Evolutionary conservation across 2,888 invertebrate genomes (phyloP).

Genomic region (Xylota sylvarum): DNA sequence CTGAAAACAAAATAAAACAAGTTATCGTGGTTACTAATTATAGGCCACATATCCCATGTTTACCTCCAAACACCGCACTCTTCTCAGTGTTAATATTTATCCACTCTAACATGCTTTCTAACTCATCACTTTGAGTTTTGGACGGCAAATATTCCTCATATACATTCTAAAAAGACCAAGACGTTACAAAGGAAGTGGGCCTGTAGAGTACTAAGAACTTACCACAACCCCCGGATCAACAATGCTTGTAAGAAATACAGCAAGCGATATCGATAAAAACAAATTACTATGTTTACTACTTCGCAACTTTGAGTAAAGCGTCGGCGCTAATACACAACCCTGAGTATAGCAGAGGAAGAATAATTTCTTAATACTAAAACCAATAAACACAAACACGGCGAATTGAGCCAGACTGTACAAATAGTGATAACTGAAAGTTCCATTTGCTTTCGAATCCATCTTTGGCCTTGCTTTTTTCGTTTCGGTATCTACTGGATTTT

Average conservation of each 20-base stretch:
- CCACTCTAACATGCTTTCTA: conserved; percentile 93
- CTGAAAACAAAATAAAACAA: conserved; percentile 81
- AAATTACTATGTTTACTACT: conserved; percentile 84
- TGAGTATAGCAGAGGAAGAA: conserved; percentile 84
- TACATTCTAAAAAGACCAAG: conserved; percentile 80
- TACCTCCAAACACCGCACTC: conserved; percentile 90
- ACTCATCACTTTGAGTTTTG: conserved; percentile 89
- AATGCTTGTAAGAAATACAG: conserved; percentile 85
- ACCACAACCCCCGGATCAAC: conserved; percentile 83
- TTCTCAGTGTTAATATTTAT: conserved; percentile 87
- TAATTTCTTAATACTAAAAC: conserved; percentile 82
- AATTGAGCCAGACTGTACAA: conserved; percentile 91
- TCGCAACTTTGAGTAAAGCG: conserved; percentile 88
- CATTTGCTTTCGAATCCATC: not conserved
- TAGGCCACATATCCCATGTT: not conserved
- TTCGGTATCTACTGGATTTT: conserved; percentile 33
- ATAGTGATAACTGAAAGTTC: conserved; percentile 80
- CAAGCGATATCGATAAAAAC: conserved; percentile 84
- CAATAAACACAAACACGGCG: conserved; percentile 86
- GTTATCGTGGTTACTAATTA: not conserved
- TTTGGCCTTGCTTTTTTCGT: conserved; percentile 44
- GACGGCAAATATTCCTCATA: conserved; percentile 85
- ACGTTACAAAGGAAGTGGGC: not conserved
- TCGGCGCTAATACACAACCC: conserved; percentile 87
- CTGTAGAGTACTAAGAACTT: conserved; percentile 52